Conservation (phyloP, 2,888 invertebrate genomes). For the Labia minor region DNA sequence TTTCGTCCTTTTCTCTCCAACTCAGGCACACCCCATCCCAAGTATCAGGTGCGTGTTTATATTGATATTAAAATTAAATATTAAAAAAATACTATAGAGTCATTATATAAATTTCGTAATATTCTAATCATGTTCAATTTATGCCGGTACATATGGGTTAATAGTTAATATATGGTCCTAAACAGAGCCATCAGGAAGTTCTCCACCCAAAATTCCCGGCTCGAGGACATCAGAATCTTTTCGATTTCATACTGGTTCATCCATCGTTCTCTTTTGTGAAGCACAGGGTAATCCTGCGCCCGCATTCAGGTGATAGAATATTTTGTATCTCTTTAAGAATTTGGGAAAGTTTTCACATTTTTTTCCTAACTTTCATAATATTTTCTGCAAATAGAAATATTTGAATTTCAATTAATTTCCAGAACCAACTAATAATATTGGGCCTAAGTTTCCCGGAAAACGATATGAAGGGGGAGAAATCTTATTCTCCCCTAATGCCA, state of each 20-base stretch:
- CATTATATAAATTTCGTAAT: too few relatives aligned
- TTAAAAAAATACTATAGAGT: too few relatives aligned
- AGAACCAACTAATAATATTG: conserved; percentile 59
- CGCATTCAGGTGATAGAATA: conserved; percentile 28
- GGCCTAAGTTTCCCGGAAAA: conserved; percentile 44
- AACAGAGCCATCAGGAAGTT: conserved; percentile 27
- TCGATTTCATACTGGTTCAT: conserved; percentile 27
- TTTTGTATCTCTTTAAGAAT: conserved; percentile 8
- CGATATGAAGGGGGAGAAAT: conserved; percentile 43
- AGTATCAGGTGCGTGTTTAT: conserved; percentile 51
- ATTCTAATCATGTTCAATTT: too few relatives aligned
- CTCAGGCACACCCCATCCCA: conserved; percentile 60
- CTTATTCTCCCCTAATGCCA: conserved; percentile 26
- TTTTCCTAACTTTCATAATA: not conserved
- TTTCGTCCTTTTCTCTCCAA: conserved; percentile 49
- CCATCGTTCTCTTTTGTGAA: conserved; percentile 35
- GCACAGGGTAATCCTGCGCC: conserved; percentile 37
- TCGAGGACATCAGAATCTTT: conserved; percentile 25
- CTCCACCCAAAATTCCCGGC: conserved; percentile 28
- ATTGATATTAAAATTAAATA: too few relatives aligned
- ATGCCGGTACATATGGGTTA: too few relatives aligned
- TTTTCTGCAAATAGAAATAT: not conserved
- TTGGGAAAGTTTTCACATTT: conserved; percentile 13
- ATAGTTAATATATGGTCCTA: not conserved
- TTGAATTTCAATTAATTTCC: conserved; percentile 33